Evolutionary conservation across 2,888 invertebrate species (phyloP), one percentile per base, ranked within the genome.

Genomic region (Drosophila lutescens): DNA sequence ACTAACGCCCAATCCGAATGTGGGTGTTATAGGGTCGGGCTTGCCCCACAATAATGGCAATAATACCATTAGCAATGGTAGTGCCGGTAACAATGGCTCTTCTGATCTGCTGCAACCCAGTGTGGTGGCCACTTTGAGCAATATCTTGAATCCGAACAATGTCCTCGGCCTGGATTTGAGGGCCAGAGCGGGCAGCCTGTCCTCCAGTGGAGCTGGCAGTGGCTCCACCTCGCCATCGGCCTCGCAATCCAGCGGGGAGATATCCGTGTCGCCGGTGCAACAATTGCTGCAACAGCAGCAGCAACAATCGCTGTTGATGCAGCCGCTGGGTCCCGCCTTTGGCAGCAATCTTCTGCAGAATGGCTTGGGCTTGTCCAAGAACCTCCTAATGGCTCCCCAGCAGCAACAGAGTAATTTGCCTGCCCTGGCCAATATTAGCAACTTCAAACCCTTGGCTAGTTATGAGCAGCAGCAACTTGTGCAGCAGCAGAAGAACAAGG

Each of bases 211-310:
- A 62, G 96, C 95, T 20, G 96, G 94, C 79, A 94, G 95, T 70
- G 96, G 95, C 32, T 96, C 96, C 43, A 96, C 96, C 70, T 96
- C 97, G 6, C 96, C 97, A 66, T 96, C 97, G 38, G 94, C 93
- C 67, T 96, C 96, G 15, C 95, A 95, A 40, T 94, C 95, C 30
- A 96, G 96, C 82, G 96, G 95, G 77, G 90, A 90, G 40, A 93
- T 95, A 70, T 96, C 96, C 49, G 80, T 86, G 15, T 91, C 90
- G 17, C 90, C 91, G 13, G 83, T 89, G 71, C 88, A 89, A 23
- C 86, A 82, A 30, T 70, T 72, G 20, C 83, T 82, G 2, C 83
- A 77, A n/a, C 80, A 75, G 7, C 83, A 80, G 12, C 82, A 79
- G 58, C 78, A 76, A 46, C 63, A 74, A 46, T 66, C 77, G 49